A percentile compares a stretch with the other conserved stretches of the same genome.
These are phyloP conservation scores for Colius striatus DNA, from an alignment of 2,113 vertebrate species.

Conservation along the genomic window DNA sequence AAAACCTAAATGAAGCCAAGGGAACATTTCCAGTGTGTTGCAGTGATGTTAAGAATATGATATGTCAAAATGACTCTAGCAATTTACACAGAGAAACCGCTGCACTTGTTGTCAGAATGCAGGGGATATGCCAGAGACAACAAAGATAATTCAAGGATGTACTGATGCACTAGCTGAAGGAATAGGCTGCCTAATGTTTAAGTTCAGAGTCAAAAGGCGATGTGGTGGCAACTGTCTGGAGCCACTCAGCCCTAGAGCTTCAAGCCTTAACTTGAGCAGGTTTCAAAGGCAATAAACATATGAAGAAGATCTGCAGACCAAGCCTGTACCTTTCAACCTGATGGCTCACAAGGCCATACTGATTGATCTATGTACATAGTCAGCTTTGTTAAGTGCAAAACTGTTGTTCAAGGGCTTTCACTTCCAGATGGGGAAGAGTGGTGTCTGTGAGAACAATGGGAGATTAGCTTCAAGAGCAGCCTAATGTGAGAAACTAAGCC, in stretches of 20 bases:
- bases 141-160: not conserved
- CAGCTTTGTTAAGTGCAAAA: not conserved
- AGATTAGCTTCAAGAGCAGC: not conserved
- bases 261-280: not conserved
- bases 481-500: not conserved
- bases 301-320: not conserved
- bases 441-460: not conserved
- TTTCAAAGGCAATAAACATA: not conserved
- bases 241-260: not conserved
- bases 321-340: not conserved
- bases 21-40: not conserved
- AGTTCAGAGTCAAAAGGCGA: not conserved
- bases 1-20: not conserved
- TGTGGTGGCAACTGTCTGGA: not conserved
- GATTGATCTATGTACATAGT: not conserved
- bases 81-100: not conserved
- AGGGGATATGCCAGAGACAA: not conserved
- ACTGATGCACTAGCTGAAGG: not conserved
- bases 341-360: rapidly evolving
- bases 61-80: not conserved
- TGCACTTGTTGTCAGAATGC: not conserved
- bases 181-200: not conserved
- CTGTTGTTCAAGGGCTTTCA: not conserved
- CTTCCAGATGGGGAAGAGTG: not conserved
- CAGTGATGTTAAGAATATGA: not conserved